Conservation (phyloP, 2,113 vertebrate genomes). For the Manacus vitellinus region DNA sequence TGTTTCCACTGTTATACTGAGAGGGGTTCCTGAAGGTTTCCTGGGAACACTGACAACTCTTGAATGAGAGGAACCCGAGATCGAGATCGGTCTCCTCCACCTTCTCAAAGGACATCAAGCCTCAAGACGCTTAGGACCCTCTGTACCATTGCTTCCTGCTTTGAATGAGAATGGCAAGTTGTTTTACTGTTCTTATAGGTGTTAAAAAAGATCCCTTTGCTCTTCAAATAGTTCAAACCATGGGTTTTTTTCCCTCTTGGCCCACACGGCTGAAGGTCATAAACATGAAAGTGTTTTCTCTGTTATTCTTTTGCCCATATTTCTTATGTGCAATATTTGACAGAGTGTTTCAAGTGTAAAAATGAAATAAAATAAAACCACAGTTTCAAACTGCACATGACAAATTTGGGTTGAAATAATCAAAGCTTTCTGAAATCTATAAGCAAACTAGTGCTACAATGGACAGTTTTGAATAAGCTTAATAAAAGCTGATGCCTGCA, state of each 20-base stretch:
- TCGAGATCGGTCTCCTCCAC: neutral
- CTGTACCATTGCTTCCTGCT: neutral
- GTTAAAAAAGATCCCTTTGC: neutral
- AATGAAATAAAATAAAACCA: neutral
- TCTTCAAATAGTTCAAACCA: neutral
- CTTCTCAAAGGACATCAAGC: neutral
- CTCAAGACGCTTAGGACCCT: neutral
- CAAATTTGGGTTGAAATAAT: neutral
- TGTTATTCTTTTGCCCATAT: neutral
- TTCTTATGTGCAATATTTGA: neutral
- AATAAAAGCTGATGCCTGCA: conserved; percentile 15
- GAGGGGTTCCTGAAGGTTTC: neutral
- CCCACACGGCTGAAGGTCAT: neutral
- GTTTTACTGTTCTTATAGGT: neutral
- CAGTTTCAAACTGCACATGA: neutral
- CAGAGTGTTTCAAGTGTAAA: neutral
- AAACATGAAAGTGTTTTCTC: neutral
- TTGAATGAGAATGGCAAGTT: neutral
- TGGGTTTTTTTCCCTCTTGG: neutral
- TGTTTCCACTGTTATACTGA: neutral
- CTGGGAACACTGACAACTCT: neutral
- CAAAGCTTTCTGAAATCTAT: conserved; percentile 20
- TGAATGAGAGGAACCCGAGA: neutral
- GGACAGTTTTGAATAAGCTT: conserved; percentile 19
- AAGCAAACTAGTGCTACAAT: neutral